These are phyloP conservation scores for Nothobranchius furzeri DNA, from an alignment of 2,113 vertebrate genomes.

Conservation along the genomic window DNA sequence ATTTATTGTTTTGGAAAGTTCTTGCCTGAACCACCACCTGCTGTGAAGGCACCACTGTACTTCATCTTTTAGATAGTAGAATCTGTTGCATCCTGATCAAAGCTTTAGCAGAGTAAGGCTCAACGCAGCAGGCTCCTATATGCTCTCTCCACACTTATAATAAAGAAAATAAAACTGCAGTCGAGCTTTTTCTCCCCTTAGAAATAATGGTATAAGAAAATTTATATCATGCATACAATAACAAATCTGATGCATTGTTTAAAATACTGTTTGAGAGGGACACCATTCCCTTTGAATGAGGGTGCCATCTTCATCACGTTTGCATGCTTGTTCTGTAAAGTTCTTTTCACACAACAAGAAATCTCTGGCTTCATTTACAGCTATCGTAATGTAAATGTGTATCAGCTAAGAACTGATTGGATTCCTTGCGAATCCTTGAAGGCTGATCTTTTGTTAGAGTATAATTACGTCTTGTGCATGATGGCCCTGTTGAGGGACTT, in stretches of 20 bases:
- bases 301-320: no score
- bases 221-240: no score
- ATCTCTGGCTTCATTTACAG: neutral
- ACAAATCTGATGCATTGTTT: neutral
- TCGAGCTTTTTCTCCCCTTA: neutral
- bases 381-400: neutral
- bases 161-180: slow-evolving; percentile 29
- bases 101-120: slow-evolving; percentile 62
- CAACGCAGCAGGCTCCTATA: slow-evolving; percentile 44
- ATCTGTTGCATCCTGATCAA: slow-evolving; percentile 69
- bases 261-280: no score
- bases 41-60: slow-evolving; percentile 50
- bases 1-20: slow-evolving; percentile 34
- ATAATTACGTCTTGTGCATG: slow-evolving; percentile 56
- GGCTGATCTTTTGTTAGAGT: slow-evolving; percentile 50
- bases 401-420: slow-evolving; percentile 7
- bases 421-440: slow-evolving; percentile 44
- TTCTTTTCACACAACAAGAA: no score
- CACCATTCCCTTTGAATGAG: no score
- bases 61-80: slow-evolving; percentile 46
- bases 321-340: no score
- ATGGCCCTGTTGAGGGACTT: slow-evolving; percentile 44
- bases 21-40: slow-evolving; percentile 38
- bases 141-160: slow-evolving; percentile 25
- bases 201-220: neutral